Base-by-base conservation (phyloP, 2,797 vertebrate species). In the Intellagama lesueurii region DNA sequence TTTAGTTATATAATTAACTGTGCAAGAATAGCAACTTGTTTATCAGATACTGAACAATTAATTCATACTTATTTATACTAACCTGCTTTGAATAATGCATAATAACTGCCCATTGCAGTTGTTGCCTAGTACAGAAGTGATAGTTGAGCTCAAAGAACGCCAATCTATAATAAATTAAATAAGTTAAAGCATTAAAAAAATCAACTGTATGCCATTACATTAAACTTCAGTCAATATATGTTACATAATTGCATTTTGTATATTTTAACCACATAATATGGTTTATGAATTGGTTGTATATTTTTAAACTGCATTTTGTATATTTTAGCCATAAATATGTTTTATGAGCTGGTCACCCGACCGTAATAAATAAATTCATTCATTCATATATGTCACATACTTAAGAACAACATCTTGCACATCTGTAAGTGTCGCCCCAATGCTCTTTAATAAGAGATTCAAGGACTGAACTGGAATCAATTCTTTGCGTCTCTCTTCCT, bases 51-150 rank as follows among this genome's bases (percentile, higher is more conserved):
- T 68, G 81, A 2, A 75, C 49, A 52, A 17, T 1, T 35, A 75
- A 73, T 35, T 83, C 7, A 87, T 44, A 89, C 87, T 26, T 87
- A 79, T 22, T 95, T 89, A 85, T 86, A 96, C 96, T 91, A 89
- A 99, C 99, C 98, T 99, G 99, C 94, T 99, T 99, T 70, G 99
- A 99, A 92, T 99, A 99, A 97, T 99, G 99, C 76, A 96, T 97
- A 94, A 98, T 44, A 94, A 99, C 99, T 94, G 98, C 96, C 96
- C 96, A 97, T 28, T 99, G 98, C 4, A 99, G 97, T 94, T 99
- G 98, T 87, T 98, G 98, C 22, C 98, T 98, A 72, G 99, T 99
- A 89, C 96, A 98, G 94, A 99, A 98, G 95, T 98, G 98, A 96
- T 98, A 99, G 40, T 90, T 97, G 95, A 99, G 94, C 96, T 99